Percentiles rank a stretch among this genome's conserved stretches.
Conservation (phyloP, 1,140 invertebrate species). For the Bemisia tabaci region DNA sequence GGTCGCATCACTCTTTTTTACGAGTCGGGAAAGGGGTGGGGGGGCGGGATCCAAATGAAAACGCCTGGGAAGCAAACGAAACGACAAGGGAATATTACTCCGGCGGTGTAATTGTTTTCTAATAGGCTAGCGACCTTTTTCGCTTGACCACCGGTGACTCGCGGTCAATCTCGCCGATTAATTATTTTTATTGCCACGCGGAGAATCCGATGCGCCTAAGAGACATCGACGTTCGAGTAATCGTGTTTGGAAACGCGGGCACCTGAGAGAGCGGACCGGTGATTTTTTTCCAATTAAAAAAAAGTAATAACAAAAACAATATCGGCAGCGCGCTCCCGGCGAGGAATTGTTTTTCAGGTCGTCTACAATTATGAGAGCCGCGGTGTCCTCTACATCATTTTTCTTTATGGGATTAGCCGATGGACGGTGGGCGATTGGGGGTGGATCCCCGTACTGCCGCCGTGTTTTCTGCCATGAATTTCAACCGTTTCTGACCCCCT, state of each 20-base stretch:
- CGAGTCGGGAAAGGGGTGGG: too few relatives aligned
- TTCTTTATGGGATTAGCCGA: too few relatives aligned
- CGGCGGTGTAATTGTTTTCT: not conserved
- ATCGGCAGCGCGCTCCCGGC: too few relatives aligned
- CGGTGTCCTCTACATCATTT: not conserved
- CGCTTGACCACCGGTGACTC: too few relatives aligned
- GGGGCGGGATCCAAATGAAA: too few relatives aligned
- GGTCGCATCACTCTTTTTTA: too few relatives aligned
- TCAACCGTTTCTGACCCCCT: too few relatives aligned
- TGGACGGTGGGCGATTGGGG: too few relatives aligned
- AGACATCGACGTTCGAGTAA: not conserved
- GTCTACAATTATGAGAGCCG: not conserved
- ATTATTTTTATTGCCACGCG: not conserved
- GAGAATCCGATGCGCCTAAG: not conserved
- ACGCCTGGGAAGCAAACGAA: too few relatives aligned
- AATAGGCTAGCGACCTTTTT: not conserved
- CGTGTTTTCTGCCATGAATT: too few relatives aligned
- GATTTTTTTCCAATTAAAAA: not conserved
- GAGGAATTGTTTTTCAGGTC: too few relatives aligned
- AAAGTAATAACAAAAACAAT: not conserved
- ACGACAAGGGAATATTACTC: not conserved
- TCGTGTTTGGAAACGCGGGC: not conserved
- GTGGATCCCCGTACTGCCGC: too few relatives aligned
- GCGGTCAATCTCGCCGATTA: not conserved
- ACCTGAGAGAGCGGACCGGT: not conserved